Evolutionary conservation across 1,140 invertebrate species (phyloP), one percentile per base, ranked within the genome.

Genomic region (Ericerus pela): DNA sequence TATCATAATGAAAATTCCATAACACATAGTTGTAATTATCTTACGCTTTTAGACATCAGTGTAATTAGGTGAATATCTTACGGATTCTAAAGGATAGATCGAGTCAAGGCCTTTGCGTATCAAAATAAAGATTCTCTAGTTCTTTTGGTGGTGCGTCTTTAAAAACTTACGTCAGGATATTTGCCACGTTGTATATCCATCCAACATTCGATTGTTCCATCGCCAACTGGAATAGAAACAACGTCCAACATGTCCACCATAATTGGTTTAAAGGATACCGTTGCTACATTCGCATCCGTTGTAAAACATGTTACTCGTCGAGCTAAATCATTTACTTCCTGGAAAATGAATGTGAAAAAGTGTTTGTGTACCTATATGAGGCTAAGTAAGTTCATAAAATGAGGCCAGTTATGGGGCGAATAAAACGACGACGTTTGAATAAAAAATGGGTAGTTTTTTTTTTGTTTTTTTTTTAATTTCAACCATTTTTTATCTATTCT

Each of bases 161-260:
- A n/a, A n/a, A n/a, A 56, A 56, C 71, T 72, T 68, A 81, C 76
- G 65, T 80, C 78, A 33, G 81, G 80, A 64, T 76, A 82, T 53
- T 73, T 67, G 61, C 82, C 82, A 60, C 74, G 75, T 56, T 81
- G 79, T 54, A 85, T 82, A 59, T 84, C 80, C 81, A 85, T 85
- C 81, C 81, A 85, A 67, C 81, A 83, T 60, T 81, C 76, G 0
- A 84, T 72, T 2, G 75, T 74, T 10, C 64, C 63, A 22, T 72
- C 72, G 0, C 73, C 69, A 1, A 78, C 76, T 11, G 79, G 74
- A 1, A 82, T 78, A 1, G 78, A 78, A 33, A 79, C 73, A 0
- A 82, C 78, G 60, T 82, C 79, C 18, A 83, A 63, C 79, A 81
- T 81, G 59, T 81, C 79, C 2, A 82, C 81, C 60, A 79, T 74